phyloP scores from a whole-genome alignment of 1,140 invertebrate genomes.

The Ips nitidus region DNA sequence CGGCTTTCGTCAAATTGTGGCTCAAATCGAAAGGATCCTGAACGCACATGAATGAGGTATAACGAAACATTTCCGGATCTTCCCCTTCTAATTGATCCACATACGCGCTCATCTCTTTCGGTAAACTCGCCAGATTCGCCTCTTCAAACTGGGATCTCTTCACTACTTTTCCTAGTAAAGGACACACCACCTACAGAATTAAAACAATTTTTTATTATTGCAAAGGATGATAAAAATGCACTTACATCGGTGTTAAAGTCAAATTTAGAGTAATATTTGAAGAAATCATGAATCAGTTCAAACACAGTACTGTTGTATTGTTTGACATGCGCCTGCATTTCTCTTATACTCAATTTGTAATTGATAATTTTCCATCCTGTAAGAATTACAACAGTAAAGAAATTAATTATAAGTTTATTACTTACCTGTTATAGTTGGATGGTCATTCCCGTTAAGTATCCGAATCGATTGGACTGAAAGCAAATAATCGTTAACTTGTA shows the following conservation, averaged over 20 bases:
- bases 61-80: constrained; percentile 43
- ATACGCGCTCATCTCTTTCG: constrained; percentile 47
- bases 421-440: constrained; percentile 42
- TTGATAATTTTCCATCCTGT: constrained; percentile 48
- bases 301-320: constrained; percentile 31
- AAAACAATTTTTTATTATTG: neutral
- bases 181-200: constrained; percentile 48
- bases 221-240: constrained; percentile 24
- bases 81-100: constrained; percentile 39
- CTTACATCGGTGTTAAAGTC: constrained; percentile 45
- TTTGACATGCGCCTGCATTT: constrained; percentile 36
- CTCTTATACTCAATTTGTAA: constrained; percentile 34
- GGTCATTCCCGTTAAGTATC: constrained; percentile 35
- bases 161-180: constrained; percentile 47
- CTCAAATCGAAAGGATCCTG: constrained; percentile 56
- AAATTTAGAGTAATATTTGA: constrained; percentile 46
- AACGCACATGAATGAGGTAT: constrained; percentile 47
- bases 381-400: constrained; percentile 27
- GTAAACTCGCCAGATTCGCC: constrained; percentile 40
- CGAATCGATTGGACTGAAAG: constrained; percentile 41
- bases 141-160: constrained; percentile 44
- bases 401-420: constrained; percentile 15
- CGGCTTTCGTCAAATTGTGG: constrained; percentile 53
- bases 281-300: constrained; percentile 46
- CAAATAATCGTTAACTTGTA: constrained; percentile 48